Percentiles rank a stretch among this genome's conserved stretches.
Conservation (phyloP, 2,888 invertebrate genomes). For the Lamellibrachia columna region DNA sequence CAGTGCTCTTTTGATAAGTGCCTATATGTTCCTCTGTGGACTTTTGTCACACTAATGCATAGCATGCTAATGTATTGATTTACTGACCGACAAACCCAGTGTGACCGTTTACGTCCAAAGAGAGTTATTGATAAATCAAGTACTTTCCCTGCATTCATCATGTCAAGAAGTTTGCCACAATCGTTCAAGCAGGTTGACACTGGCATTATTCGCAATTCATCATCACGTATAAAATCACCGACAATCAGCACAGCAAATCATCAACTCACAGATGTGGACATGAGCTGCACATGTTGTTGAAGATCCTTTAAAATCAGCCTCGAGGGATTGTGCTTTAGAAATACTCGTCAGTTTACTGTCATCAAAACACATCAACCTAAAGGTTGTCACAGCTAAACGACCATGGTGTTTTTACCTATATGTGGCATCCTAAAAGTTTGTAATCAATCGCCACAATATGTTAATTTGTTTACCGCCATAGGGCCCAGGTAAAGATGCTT, state of each 20-base stretch:
- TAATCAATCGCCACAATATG: background rate
- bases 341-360: background rate
- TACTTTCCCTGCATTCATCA: background rate
- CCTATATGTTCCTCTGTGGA: background rate
- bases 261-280: background rate
- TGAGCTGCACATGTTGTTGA: background rate
- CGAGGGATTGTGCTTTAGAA: background rate
- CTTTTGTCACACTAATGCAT: background rate
- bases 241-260: background rate
- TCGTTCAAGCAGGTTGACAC: background rate
- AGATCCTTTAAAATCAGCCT: background rate
- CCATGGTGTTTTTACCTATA: background rate
- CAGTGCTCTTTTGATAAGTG: background rate
- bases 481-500: background rate
- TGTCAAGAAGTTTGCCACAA: background rate
- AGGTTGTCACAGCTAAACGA: background rate
- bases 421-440: background rate
- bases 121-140: slow-evolving; percentile 5
- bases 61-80: background rate
- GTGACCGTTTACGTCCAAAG: background rate
- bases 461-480: slow-evolving; percentile 1
- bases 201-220: background rate
- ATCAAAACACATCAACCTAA: background rate
- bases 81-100: background rate
- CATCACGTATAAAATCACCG: background rate